A percentile compares a stretch with the other conserved stretches of the same genome.
Evolutionary conservation across 2,888 invertebrate genomes (phyloP).

Genomic region (Loripinus fragilis): DNA sequence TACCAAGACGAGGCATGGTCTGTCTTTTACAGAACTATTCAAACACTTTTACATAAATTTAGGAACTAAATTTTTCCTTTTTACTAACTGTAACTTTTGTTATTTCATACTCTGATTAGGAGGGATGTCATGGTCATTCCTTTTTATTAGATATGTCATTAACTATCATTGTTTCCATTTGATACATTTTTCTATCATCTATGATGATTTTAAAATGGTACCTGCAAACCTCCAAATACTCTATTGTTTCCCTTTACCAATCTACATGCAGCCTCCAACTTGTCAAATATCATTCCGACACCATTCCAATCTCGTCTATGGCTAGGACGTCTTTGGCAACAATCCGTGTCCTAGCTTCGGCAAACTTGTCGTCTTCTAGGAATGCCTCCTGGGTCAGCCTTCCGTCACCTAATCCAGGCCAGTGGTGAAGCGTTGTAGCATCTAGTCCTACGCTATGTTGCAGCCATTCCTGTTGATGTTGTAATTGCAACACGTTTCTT

Average conservation of each 20-base stretch:
- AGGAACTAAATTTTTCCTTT: too few relatives aligned
- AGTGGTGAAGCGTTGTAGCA: constrained; percentile 36
- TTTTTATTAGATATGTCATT: too few relatives aligned
- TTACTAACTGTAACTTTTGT: too few relatives aligned
- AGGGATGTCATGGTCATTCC: too few relatives aligned
- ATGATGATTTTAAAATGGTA: background rate
- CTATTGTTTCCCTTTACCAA: background rate
- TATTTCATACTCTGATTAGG: too few relatives aligned
- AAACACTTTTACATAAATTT: too few relatives aligned
- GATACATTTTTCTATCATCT: too few relatives aligned
- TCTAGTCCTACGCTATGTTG: constrained; percentile 21
- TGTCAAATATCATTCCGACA: constrained; percentile 1
- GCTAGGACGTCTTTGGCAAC: background rate
- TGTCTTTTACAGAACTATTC: too few relatives aligned
- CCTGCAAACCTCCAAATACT: background rate
- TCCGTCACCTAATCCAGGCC: constrained; percentile 36
- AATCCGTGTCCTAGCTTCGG: background rate
- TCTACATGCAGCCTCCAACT: constrained; percentile 6
- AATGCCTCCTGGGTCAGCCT: constrained; percentile 17
- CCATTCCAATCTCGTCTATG: constrained; percentile 6
- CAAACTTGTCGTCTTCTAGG: background rate
- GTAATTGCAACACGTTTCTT: constrained; percentile 21
- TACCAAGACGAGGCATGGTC: too few relatives aligned
- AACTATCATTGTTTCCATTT: too few relatives aligned
- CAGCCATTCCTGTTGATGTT: constrained; percentile 35